Evolutionary conservation across 1,140 invertebrate genomes (phyloP), one percentile per base, ranked within the genome.

Genomic region (Ceratina calcarata): DNA sequence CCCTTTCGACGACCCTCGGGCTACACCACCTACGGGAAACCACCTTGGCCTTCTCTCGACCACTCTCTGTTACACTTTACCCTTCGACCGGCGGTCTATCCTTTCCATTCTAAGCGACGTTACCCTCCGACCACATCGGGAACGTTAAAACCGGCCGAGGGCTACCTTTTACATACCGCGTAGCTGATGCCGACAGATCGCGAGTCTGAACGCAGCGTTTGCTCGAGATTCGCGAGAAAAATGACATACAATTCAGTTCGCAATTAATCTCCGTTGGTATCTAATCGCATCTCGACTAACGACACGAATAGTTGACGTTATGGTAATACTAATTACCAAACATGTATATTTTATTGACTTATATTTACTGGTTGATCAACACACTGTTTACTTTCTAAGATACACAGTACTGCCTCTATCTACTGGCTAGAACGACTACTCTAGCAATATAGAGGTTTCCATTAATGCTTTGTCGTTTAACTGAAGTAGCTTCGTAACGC

Each of bases 331-430:
- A 70, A 78, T 81, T 68, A 61, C 45, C 61, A 74, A 84, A 71
- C 67, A 69, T 77, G 82, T 89, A 89, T 87, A 89, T 90, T 90
- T 91, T 90, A 89, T 90, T 90, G 89, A 89, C 81, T 77, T 89
- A 87, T 90, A 90, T 90, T 89, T 90, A 88, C 85, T 61, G 58
- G 74, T 67, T 78, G 72, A 82, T 86, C 82, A 83, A 70, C 72
- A 82, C 83, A 83, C 82, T 86, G 86, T 88, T 89, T 86, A 78
- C 83, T 84, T 87, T 85, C 87, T 73, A 88, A 89, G 83, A 87
- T 74, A 89, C 80, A 88, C 79, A 78, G 69, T 16, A 55, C 77
- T 68, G 70, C 65, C 53, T 64, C 77, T 76, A 68, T 78, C 80
- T 77, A 57, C 76, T 74, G 64, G 55, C 65, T 73, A 55, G 61